These are phyloP conservation scores for human DNA, from an alignment of 2,113 vertebrate species.

Conservation along the genomic window DNA sequence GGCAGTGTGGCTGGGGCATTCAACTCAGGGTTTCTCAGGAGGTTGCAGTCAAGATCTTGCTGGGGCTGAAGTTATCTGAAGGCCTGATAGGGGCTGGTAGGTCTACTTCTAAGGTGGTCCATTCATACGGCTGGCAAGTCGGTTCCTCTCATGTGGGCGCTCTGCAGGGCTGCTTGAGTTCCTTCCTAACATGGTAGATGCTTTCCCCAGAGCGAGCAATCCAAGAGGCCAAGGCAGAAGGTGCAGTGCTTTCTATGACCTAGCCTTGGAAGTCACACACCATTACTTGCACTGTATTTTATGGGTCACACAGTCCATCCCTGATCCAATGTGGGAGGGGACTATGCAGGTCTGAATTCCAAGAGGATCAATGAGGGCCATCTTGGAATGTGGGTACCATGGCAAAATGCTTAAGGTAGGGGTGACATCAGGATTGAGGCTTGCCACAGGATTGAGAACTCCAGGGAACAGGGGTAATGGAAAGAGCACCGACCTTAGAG, in stretches of 20 bases:
- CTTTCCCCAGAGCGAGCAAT: neutral
- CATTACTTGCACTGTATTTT: fast-evolving
- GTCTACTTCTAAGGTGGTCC: neutral
- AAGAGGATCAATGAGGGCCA: fast-evolving
- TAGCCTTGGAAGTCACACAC: fast-evolving
- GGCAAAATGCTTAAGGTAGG: neutral
- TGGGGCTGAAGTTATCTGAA: neutral
- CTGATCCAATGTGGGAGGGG: neutral
- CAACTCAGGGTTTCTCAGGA: neutral
- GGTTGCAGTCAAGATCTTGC: neutral
- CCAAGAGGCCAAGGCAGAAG: neutral
- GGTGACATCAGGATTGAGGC: neutral
- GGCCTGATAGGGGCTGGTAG: neutral
- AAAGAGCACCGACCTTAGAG: neutral
- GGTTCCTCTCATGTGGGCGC: neutral
- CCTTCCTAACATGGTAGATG: neutral
- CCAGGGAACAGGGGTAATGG: no score
- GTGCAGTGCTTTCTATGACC: neutral
- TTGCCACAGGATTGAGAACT: neutral
- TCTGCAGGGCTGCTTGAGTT: neutral
- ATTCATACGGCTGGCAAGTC: fast-evolving
- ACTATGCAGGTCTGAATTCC: neutral
- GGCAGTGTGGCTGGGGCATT: neutral
- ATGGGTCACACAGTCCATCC: neutral
- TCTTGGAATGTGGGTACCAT: neutral